Percentiles rank a stretch among this genome's conserved stretches.
These are phyloP conservation scores for Cetonia aurata DNA, from an alignment of 2,888 invertebrate genomes.

Conservation along the genomic window DNA sequence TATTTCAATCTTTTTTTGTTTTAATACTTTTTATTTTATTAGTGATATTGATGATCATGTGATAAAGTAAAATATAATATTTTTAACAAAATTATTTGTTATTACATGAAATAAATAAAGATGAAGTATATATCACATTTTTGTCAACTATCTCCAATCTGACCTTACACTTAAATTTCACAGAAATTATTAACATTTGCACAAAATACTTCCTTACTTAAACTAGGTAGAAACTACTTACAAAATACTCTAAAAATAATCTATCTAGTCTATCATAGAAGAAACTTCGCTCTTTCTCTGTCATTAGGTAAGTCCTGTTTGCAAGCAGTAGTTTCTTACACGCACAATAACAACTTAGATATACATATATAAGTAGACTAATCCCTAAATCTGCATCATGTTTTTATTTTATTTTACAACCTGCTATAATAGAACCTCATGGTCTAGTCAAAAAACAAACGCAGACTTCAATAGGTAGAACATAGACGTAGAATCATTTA, in stretches of 20 bases:
- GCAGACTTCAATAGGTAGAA: slow-evolving; percentile 8
- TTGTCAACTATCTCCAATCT: neutral
- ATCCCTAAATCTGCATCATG: slow-evolving; percentile 16
- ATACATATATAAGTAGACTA: neutral
- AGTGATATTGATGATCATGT: neutral
- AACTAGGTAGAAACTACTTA: slow-evolving; percentile 24
- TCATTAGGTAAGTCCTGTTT: slow-evolving; percentile 33
- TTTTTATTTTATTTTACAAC: slow-evolving; percentile 25
- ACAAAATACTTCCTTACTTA: slow-evolving; percentile 8
- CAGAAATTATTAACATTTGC: slow-evolving; percentile 6
- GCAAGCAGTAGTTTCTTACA: slow-evolving; percentile 31
- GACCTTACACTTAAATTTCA: neutral
- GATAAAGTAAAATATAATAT: neutral
- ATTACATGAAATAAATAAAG: no score
- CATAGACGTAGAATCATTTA: neutral
- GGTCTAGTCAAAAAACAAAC: slow-evolving; percentile 6
- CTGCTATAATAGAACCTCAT: slow-evolving; percentile 32
- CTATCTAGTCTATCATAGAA: slow-evolving; percentile 34
- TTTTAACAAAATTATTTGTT: no score
- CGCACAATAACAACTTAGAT: slow-evolving; percentile 33
- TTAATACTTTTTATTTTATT: neutral
- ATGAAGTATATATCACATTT: neutral
- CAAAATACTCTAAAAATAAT: slow-evolving; percentile 14
- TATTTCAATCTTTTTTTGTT: neutral
- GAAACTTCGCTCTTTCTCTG: slow-evolving; percentile 33